These are phyloP conservation scores for Myopa testacea DNA, from an alignment of 2,888 invertebrate species.

Conservation along the genomic window DNA sequence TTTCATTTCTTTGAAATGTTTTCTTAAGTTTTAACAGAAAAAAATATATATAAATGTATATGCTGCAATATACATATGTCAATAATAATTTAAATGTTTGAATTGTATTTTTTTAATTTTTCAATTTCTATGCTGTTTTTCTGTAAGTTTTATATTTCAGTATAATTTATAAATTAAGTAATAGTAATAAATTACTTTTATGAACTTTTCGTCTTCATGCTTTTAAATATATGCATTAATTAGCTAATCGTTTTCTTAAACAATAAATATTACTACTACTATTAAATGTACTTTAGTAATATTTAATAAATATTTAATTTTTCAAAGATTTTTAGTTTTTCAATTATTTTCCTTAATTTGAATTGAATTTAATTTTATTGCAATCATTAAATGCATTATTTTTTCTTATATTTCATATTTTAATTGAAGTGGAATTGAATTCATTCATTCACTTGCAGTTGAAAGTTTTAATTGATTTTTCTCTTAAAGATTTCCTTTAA, in stretches of 20 bases:
- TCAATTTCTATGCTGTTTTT: neutral
- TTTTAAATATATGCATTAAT: neutral
- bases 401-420: neutral
- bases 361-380: neutral
- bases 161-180: neutral
- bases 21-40: neutral
- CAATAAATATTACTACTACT: neutral
- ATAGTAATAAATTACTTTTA: neutral
- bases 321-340: neutral
- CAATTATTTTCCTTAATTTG: too few species aligned
- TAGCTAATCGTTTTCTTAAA: neutral
- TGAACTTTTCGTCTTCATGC: neutral
- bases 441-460: neutral
- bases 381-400: neutral
- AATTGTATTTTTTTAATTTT: neutral
- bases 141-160: neutral
- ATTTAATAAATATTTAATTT: neutral
- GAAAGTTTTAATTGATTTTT: too few species aligned
- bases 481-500: too few species aligned
- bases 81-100: neutral
- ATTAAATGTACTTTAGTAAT: neutral
- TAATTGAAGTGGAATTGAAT: too few species aligned
- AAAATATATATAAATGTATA: neutral
- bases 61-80: neutral
- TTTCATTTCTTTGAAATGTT: slow-evolving; percentile 19